phyloP scores from a whole-genome alignment of 2,113 vertebrate genomes.

The Jacana jacana region DNA sequence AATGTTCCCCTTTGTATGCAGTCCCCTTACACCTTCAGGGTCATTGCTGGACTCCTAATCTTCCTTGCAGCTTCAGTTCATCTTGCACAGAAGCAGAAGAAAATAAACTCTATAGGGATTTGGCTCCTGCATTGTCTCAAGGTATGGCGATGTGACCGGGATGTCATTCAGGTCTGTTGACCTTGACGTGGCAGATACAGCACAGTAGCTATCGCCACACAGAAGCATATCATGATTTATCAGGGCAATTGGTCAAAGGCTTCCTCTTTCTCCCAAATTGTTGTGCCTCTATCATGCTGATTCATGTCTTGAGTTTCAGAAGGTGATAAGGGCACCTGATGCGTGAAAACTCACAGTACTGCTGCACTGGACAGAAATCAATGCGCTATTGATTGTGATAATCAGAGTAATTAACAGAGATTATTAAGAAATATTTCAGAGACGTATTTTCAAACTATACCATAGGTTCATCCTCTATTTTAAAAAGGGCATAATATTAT shows the following conservation, averaged over 20 bases:
- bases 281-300: neutral
- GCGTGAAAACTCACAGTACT: neutral
- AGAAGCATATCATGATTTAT: neutral
- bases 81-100: neutral
- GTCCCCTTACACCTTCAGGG: neutral
- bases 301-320: neutral
- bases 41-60: neutral
- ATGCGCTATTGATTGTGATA: neutral
- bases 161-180: neutral
- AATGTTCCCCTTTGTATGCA: neutral
- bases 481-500: neutral
- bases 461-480: fast-evolving
- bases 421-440: neutral
- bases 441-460: neutral
- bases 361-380: neutral
- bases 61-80: neutral
- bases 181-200: neutral
- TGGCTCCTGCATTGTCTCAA: neutral
- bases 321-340: neutral
- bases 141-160: neutral
- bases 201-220: too few relatives aligned
- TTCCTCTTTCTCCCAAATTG: neutral
- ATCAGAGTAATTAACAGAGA: neutral
- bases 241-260: neutral
- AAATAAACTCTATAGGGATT: neutral